phyloP scores from a whole-genome alignment of 2,888 invertebrate genomes.

The Catocala nupta region DNA sequence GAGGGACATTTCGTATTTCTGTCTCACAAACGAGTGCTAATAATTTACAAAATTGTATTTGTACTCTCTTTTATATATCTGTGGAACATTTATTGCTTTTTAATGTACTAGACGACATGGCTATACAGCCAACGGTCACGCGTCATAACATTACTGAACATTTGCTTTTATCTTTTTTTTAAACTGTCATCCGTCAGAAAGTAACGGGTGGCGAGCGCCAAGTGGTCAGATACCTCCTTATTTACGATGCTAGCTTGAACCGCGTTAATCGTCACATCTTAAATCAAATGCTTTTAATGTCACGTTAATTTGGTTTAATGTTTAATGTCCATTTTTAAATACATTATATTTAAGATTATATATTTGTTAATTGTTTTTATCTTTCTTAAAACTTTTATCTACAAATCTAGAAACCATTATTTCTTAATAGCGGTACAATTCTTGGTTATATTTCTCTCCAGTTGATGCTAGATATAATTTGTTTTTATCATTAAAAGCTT shows the following conservation, averaged over 20 bases:
- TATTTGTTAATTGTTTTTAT: conserved; percentile 10
- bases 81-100: conserved; percentile 74
- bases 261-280: conserved; percentile 41
- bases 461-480: not conserved
- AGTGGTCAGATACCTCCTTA: conserved; percentile 48
- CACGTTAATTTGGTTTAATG: conserved; percentile 33
- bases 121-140: conserved; percentile 67
- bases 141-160: conserved; percentile 67
- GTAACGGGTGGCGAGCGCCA: conserved; percentile 64
- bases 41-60: conserved; percentile 64
- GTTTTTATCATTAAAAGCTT: conserved; percentile 8
- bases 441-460: not conserved
- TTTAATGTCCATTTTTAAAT: conserved; percentile 10
- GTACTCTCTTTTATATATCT: conserved; percentile 58
- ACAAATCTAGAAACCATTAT: conserved; percentile 6
- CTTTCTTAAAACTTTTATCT: not conserved
- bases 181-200: conserved; percentile 66
- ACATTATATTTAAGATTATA: conserved; percentile 7
- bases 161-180: conserved; percentile 74
- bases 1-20: conserved; percentile 50
- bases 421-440: conserved; percentile 4
- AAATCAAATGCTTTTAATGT: conserved; percentile 39
- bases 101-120: conserved; percentile 76
- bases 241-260: conserved; percentile 38
- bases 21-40: conserved; percentile 55